Conservation (phyloP, 2,888 invertebrate genomes). For the Leptarthrus brevirostris region DNA sequence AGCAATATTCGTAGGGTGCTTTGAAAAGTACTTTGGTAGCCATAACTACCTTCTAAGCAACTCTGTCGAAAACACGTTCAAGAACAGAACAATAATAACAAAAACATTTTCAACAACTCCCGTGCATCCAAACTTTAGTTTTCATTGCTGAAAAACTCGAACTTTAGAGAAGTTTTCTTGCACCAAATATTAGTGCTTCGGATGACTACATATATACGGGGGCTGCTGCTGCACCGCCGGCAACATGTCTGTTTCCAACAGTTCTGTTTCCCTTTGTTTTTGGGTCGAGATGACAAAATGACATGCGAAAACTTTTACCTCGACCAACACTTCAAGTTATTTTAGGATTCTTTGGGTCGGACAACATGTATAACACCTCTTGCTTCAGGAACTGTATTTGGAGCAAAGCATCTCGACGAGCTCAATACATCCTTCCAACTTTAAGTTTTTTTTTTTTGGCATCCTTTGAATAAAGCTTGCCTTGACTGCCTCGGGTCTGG, state of each 20-base stretch:
- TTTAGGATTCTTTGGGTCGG: neutral
- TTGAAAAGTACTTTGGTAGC: neutral
- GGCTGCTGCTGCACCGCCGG: neutral
- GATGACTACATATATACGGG: conserved; percentile 9
- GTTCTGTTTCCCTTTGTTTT: conserved; percentile 2
- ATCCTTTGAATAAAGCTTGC: neutral
- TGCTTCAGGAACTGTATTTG: conserved; percentile 1
- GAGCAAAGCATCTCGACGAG: neutral
- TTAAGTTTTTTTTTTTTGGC: neutral
- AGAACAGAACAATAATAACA: neutral
- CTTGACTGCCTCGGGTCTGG: neutral
- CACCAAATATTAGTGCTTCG: conserved; percentile 12
- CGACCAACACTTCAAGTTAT: conserved; percentile 13
- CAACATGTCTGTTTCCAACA: no score
- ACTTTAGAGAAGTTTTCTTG: conserved; percentile 14
- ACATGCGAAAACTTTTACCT: conserved; percentile 10
- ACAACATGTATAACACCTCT: neutral
- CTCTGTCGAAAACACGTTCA: conserved; percentile 1
- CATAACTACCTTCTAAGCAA: neutral
- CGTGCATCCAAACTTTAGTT: neutral
- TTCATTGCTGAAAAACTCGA: no score
- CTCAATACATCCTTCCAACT: neutral
- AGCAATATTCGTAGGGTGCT: conserved; percentile 15
- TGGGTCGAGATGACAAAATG: conserved; percentile 30
- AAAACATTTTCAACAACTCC: conserved; percentile 2